Conservation (phyloP, 2,888 invertebrate genomes). For the Torymus auratus region DNA sequence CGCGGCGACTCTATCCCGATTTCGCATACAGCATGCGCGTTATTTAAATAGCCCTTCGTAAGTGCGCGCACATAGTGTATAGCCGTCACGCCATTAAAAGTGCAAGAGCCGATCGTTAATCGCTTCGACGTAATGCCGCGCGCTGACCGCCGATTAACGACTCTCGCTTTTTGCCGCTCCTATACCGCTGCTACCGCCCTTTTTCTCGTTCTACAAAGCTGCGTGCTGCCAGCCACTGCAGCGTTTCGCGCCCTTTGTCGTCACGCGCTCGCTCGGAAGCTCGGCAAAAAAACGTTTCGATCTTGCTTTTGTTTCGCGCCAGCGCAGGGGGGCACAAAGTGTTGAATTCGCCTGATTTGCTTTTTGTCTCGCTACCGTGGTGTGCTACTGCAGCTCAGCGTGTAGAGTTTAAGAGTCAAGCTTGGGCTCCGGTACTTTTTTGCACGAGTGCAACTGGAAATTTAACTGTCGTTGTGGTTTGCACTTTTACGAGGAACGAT, state of each 20-base stretch:
- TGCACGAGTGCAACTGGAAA: too few relatives aligned
- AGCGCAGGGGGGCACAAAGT: too few relatives aligned
- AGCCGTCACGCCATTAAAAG: conserved; percentile 20
- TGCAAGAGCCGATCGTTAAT: conserved; percentile 51
- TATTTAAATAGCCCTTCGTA: conserved; percentile 14
- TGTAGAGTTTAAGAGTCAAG: too few relatives aligned
- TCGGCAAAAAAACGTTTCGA: conserved; percentile 14
- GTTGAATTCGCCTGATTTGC: too few relatives aligned
- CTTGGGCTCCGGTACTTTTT: too few relatives aligned
- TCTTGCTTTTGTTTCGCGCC: too few relatives aligned
- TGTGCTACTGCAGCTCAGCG: too few relatives aligned
- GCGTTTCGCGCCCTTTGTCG: background rate
- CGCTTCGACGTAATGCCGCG: conserved; percentile 49
- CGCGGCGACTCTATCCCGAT: background rate
- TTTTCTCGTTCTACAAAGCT: too few relatives aligned
- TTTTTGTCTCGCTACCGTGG: too few relatives aligned
- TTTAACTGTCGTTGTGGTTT: too few relatives aligned
- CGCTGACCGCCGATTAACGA: conserved; percentile 32
- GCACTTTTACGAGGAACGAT: too few relatives aligned
- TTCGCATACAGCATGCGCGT: conserved; percentile 25
- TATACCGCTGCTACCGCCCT: too few relatives aligned
- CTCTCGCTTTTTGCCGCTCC: background rate
- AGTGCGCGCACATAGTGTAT: background rate
- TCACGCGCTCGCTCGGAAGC: background rate
- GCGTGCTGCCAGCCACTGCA: background rate